Base-by-base conservation (phyloP, 2,113 vertebrate genomes). In the Columba livia region DNA sequence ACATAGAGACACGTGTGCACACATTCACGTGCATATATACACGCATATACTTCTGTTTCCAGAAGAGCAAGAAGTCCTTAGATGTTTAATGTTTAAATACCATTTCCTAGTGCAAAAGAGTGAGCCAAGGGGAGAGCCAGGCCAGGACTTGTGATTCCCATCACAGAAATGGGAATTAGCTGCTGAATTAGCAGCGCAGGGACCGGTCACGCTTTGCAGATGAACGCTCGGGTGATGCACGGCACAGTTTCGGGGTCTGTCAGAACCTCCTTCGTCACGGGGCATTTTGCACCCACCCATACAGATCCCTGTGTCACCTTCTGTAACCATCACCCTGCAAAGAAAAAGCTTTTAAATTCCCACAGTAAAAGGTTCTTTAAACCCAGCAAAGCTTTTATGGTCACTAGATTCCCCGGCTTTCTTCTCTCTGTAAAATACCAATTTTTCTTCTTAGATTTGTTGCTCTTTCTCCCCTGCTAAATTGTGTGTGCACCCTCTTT, bases 401-500 rank as follows among this genome's bases (percentile, higher is more conserved):
- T 38, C 57, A 7, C 62, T 42, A 64, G 40, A 86, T 79, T 90
- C 64, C 18, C 79, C 73, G 71, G 61, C 11, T 92, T 94, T 94
- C 79, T 93, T 50, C 64, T 93, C 48, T 70, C 75, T 56, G 79
- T 36, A 94, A 91, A 95, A 94, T 6, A 90, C 28, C 1, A 1
- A 53, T 94, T 94, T 94, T 65, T 94, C 72, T 82, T 89, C 85
- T 91, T 73, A 81, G 92, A 96, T 96, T 93, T 97, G 95, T 96
- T 95, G 54, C 91, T 89, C 53, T 95, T 94, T 91, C 85, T 96
- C 77, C 51, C 29, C 85, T 96, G 95, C 50, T 96, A 96, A 96
- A 95, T 94, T 62, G 79, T 60, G 50, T 95, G 85, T 89, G 88
- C 61, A 92, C 48, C 94, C 94, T 75, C 57, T 96, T 94, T 90